Percentiles rank a stretch among this genome's conserved stretches.
Evolutionary conservation across 1,140 invertebrate genomes (phyloP).

Genomic region (Octopus bimaculoides): DNA sequence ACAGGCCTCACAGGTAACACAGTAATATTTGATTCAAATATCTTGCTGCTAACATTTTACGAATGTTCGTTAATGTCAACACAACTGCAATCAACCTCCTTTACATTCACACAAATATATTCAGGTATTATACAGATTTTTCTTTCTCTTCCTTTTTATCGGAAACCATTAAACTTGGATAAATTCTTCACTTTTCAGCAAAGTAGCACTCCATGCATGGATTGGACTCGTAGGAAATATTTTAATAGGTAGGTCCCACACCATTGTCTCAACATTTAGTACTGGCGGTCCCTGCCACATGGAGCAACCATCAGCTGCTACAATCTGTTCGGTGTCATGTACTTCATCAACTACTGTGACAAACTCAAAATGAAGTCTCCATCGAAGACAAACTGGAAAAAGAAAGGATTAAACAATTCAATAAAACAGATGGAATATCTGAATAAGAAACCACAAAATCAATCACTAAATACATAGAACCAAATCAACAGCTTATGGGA

Average conservation of each 20-base stretch:
- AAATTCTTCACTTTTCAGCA: slow-evolving; percentile 30
- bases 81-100: too few relatives aligned
- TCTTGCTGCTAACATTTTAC: too few relatives aligned
- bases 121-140: too few relatives aligned
- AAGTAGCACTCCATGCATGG: slow-evolving; percentile 58
- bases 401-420: slow-evolving; percentile 21
- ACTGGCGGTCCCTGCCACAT: slow-evolving; percentile 81
- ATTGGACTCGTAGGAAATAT: slow-evolving; percentile 85
- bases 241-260: slow-evolving; percentile 93
- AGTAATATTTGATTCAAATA: too few relatives aligned
- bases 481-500: too few relatives aligned
- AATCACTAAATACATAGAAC: too few relatives aligned
- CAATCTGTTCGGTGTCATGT: slow-evolving; percentile 31
- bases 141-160: too few relatives aligned
- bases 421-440: too few relatives aligned
- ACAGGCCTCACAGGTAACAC: too few relatives aligned
- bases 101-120: too few relatives aligned
- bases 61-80: too few relatives aligned
- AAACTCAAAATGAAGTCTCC: slow-evolving; percentile 96
- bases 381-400: slow-evolving; percentile 76
- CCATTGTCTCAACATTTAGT: slow-evolving; percentile 93
- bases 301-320: slow-evolving; percentile 57
- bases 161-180: slow-evolving; percentile 22
- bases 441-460: too few relatives aligned
- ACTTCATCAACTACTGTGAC: slow-evolving; percentile 66